Base-by-base conservation (phyloP, 2,797 vertebrate species). In the Enteromius paludinosus region DNA sequence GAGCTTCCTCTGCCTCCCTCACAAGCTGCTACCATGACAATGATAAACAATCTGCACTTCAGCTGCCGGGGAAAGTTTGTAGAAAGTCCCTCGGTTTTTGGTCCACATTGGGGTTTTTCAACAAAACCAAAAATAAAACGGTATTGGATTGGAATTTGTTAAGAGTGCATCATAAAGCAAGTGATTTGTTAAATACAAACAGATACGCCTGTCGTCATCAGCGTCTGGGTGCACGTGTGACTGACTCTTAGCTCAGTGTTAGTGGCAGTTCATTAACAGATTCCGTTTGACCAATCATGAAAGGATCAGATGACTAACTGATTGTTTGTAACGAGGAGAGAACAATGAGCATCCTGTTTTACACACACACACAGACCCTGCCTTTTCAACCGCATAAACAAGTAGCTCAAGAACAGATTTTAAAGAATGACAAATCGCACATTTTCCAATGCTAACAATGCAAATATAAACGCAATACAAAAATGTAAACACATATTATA, bases 301-400 rank as follows among this genome's bases (percentile, higher is more conserved):
- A 64, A 76, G 33, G 10, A 84, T 59, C 59, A 73, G 81, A 76
- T 62, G 62, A 59, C 69, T 76, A 77, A 79, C 38, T 70, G 52
- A 85, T 79, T 73, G 47, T 71, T 79, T 68, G 35, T 84, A 87
- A 82, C 14, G 4, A 86, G 52, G 20, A 71, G 47, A 79, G 56
- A 79, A 79, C 75, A 84, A 82, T 86, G 56, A 75, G 30, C 70
- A 76, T 83, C 76, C 84, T 84, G 75, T 85, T 73, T 38, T 2
- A 75, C 70, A 73, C 15, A 81, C 38, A 74, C 8, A 69, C 54
- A 81, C 25, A 64, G 1, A 65, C 18, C 4, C 49, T 59, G 15
- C 17, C 30, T 56, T 54, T 14, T 69, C 10, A 45, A 25, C 1
- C 35, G 28, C 47, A 5, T 41, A 35, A 78, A 41, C 1, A 25